These are phyloP conservation scores for Therioaphis trifolii DNA, from an alignment of 2,888 invertebrate genomes.

Conservation along the genomic window DNA sequence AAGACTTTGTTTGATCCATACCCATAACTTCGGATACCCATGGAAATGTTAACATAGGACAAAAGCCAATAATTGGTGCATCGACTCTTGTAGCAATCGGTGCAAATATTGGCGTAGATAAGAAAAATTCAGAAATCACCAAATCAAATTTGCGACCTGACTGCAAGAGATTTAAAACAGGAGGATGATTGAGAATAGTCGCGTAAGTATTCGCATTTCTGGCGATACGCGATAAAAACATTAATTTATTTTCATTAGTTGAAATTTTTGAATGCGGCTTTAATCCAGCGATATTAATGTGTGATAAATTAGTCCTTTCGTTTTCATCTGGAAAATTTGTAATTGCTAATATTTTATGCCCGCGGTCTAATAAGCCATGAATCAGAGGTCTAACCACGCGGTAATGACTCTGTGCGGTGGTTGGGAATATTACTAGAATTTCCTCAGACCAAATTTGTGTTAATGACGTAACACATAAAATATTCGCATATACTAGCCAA, in stretches of 20 bases:
- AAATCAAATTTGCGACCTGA: slow-evolving; percentile 34
- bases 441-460: neutral
- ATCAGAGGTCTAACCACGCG: slow-evolving; percentile 30
- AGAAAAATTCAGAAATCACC: slow-evolving; percentile 26
- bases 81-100: slow-evolving; percentile 25
- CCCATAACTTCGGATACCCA: slow-evolving; percentile 19
- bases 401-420: slow-evolving; percentile 52
- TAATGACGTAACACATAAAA: neutral
- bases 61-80: slow-evolving; percentile 31
- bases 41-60: slow-evolving; percentile 43
- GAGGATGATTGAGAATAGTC: neutral
- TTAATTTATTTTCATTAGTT: no score
- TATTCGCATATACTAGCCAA: no score
- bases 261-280: slow-evolving; percentile 39
- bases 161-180: neutral
- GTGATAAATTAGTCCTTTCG: slow-evolving; percentile 10
- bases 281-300: slow-evolving; percentile 11
- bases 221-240: neutral
- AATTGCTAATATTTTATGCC: slow-evolving; percentile 16
- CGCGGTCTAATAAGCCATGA: slow-evolving; percentile 17
- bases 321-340: slow-evolving; percentile 38
- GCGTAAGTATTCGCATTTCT: neutral
- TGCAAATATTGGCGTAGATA: slow-evolving; percentile 11
- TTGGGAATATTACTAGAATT: slow-evolving; percentile 49
- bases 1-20: neutral